phyloP scores from a whole-genome alignment of 1,140 invertebrate species.

The Drosophila paulistorum region DNA sequence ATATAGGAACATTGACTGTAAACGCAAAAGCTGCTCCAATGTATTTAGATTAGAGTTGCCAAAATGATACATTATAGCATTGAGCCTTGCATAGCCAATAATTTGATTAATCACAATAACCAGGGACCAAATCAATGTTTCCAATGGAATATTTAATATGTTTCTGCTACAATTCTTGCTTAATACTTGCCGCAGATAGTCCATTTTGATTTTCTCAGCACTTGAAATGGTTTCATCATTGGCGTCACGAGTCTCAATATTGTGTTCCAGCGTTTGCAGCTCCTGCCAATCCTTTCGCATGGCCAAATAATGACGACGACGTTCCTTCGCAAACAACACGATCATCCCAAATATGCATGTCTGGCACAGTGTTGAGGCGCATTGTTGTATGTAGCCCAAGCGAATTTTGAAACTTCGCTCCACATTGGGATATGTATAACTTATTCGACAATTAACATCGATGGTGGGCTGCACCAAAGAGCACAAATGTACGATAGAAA shows the following conservation, averaged over 20 bases:
- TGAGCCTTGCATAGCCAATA: neutral
- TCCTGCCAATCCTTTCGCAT: neutral
- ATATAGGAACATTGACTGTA: neutral
- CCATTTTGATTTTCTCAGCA: conserved; percentile 40
- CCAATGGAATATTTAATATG: neutral
- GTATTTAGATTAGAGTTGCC: neutral
- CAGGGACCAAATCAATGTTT: neutral
- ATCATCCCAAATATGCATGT: conserved; percentile 42
- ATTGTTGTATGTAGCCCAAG: conserved; percentile 56
- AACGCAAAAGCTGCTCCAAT: neutral
- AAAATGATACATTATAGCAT: neutral
- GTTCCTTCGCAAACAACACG: conserved; percentile 41
- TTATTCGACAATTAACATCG: conserved; percentile 45
- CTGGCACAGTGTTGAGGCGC: conserved; percentile 39
- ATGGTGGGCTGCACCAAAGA: conserved; percentile 39
- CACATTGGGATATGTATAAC: conserved; percentile 25
- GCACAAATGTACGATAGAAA: conserved; percentile 47
- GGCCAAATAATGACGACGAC: conserved; percentile 26
- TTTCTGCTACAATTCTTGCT: neutral
- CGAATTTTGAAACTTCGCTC: conserved; percentile 38
- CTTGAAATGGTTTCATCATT: neutral
- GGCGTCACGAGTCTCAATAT: neutral
- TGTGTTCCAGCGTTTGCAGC: neutral
- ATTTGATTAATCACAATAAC: neutral
- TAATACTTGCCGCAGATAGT: conserved; percentile 29